Conservation (phyloP, 2,797 vertebrate genomes). For the Pelodytes ibericus region DNA sequence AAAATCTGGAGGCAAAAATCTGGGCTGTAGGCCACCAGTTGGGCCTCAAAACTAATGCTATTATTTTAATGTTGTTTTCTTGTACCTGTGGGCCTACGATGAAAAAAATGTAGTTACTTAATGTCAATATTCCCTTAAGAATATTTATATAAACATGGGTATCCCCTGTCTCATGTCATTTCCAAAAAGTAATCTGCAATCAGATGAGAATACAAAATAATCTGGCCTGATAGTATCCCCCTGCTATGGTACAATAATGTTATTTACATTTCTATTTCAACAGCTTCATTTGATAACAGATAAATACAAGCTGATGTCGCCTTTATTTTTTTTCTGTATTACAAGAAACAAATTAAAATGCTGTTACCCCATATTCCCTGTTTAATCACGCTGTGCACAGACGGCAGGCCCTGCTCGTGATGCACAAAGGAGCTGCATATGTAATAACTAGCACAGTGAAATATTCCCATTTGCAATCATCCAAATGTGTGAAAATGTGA, state of each 20-base stretch:
- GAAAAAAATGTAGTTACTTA: too few relatives aligned
- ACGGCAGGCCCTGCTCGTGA: background rate
- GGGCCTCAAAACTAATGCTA: too few relatives aligned
- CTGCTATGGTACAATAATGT: background rate
- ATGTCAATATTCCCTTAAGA: too few relatives aligned
- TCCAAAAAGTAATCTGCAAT: background rate
- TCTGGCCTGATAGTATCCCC: background rate
- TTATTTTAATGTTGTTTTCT: too few relatives aligned
- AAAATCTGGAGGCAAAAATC: too few relatives aligned
- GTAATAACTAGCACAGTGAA: conserved; percentile 18
- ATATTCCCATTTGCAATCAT: conserved; percentile 36
- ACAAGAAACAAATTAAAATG: conserved; percentile 7
- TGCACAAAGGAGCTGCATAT: background rate
- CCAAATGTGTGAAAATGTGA: conserved; percentile 23
- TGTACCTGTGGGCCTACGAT: too few relatives aligned
- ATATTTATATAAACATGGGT: background rate
- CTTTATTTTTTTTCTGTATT: background rate
- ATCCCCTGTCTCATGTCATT: background rate
- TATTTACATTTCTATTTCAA: background rate
- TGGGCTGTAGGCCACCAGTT: too few relatives aligned
- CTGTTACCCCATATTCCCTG: background rate
- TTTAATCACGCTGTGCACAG: background rate
- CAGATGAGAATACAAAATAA: background rate
- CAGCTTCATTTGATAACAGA: background rate
- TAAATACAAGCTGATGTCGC: background rate